Conservation (phyloP, 2,888 invertebrate genomes). For the Nemotelus nigrinus region DNA sequence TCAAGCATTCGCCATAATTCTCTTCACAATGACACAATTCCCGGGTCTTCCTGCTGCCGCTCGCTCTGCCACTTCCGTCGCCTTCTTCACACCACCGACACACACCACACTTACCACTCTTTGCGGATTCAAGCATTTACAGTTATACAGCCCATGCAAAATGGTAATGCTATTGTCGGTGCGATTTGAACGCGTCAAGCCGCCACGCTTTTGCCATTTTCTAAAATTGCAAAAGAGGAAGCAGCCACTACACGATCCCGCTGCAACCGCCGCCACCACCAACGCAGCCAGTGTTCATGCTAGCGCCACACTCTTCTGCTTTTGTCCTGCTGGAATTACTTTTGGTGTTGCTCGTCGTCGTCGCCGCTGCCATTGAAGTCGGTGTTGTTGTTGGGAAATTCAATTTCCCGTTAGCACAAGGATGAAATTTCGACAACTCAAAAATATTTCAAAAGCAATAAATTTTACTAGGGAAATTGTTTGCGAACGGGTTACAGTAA, state of each 20-base stretch:
- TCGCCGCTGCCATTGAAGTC: no score
- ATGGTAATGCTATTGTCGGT: background rate
- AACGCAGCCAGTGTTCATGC: no score
- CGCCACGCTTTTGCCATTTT: slow-evolving; percentile 5
- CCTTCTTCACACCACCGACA: background rate
- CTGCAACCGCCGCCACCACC: background rate
- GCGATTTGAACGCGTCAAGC: background rate
- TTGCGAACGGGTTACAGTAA: slow-evolving; percentile 30
- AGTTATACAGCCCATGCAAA: no score
- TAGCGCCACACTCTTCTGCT: slow-evolving; percentile 23
- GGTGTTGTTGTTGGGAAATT: slow-evolving; percentile 42
- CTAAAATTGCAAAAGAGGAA: slow-evolving; percentile 4
- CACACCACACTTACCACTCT: background rate
- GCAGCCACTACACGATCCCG: background rate
- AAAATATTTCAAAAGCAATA: slow-evolving; percentile 39
- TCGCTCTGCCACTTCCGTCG: background rate
- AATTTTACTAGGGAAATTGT: slow-evolving; percentile 41
- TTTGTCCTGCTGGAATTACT: slow-evolving; percentile 43
- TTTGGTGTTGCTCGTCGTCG: slow-evolving; percentile 39
- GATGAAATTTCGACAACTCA: slow-evolving; percentile 42
- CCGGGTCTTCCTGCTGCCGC: background rate
- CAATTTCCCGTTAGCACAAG: slow-evolving; percentile 42
- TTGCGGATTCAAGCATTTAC: no score
- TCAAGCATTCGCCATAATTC: slow-evolving; percentile 42
- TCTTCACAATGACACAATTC: slow-evolving; percentile 42